Evolutionary conservation across 1,140 invertebrate species (phyloP).

Genomic region (Caenorhabditis tropicalis): DNA sequence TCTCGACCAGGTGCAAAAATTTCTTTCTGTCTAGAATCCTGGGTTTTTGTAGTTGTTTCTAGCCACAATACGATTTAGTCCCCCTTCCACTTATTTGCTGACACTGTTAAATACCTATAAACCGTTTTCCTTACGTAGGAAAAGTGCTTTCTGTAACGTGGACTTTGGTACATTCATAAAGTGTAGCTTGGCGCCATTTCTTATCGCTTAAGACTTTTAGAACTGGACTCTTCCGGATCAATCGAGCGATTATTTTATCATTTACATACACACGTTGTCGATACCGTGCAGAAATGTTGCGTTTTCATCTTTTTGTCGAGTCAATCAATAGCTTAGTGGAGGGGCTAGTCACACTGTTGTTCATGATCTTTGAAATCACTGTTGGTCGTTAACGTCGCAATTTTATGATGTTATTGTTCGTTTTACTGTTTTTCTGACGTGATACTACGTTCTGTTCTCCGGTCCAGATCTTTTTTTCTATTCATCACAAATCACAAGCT

Average conservation of each 20-base stretch:
- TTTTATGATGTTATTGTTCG: background rate
- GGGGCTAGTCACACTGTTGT: too few species aligned
- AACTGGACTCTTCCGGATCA: slow-evolving; percentile 22
- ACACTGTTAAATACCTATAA: background rate
- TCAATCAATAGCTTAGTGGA: background rate
- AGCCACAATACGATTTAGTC: too few species aligned
- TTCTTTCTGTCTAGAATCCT: background rate
- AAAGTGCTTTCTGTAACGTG: background rate
- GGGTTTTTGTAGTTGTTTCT: background rate
- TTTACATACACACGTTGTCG: background rate
- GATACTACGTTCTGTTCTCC: background rate
- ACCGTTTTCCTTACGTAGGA: background rate
- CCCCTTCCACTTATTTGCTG: too few species aligned
- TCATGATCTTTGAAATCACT: background rate
- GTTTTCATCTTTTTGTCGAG: background rate
- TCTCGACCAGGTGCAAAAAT: background rate
- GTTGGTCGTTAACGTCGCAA: background rate
- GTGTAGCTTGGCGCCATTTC: slow-evolving; percentile 10
- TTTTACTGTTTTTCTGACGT: background rate
- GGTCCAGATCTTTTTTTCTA: too few species aligned
- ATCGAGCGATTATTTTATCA: slow-evolving; percentile 16
- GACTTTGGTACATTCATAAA: background rate
- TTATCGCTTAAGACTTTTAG: background rate
- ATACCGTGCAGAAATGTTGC: slow-evolving; percentile 2
- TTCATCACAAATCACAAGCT: background rate